Evolutionary conservation across 2,797 vertebrate species (phyloP).

Genomic region (Phrynocephalus forsythii): DNA sequence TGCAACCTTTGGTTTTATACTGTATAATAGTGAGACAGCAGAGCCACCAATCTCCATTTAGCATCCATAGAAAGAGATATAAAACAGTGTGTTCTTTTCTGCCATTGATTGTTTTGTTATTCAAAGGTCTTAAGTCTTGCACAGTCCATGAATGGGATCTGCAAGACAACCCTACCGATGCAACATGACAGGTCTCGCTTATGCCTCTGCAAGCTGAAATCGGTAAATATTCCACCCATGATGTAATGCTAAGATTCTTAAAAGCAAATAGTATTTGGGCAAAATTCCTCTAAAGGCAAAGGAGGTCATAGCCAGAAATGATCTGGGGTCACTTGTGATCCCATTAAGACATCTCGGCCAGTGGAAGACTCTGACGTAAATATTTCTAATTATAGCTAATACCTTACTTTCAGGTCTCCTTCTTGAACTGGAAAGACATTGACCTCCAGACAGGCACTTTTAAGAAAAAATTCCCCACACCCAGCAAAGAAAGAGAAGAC

Average conservation of each 20-base stretch:
- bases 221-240: conserved; percentile 39
- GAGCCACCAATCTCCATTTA: not conserved
- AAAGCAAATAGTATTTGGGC: conserved; percentile 53
- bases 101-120: conserved; percentile 35
- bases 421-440: conserved; percentile 10
- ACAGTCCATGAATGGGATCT: no score
- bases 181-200: conserved; percentile 1
- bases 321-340: no score
- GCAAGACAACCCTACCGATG: no score
- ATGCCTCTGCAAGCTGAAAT: conserved; percentile 60
- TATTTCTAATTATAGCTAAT: not conserved
- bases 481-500: not conserved
- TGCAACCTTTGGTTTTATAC: not conserved
- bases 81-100: conserved; percentile 43
- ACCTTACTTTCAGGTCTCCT: not conserved
- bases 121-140: not conserved
- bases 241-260: conserved; percentile 69
- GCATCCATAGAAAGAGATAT: not conserved
- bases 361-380: not conserved
- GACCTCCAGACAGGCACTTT: conserved; percentile 5
- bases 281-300: conserved; percentile 28
- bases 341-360: no score
- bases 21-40: not conserved
- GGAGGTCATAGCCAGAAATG: not conserved
- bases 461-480: not conserved